Evolutionary conservation across 2,797 vertebrate genomes (phyloP).

Genomic region (Euthynnus affinis): DNA sequence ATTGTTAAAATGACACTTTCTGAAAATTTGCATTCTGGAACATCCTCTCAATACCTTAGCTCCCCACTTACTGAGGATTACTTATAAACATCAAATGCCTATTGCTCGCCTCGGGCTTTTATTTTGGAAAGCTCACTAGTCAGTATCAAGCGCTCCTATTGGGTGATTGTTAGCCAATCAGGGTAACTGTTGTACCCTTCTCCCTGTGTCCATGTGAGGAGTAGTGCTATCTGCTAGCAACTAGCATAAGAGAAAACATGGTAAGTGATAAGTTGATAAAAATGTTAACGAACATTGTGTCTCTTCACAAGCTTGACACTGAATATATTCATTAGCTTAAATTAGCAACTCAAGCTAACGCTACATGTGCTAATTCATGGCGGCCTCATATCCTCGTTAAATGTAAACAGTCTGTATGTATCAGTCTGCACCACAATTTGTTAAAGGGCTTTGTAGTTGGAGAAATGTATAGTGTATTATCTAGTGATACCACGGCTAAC

Average conservation of each 20-base stretch:
- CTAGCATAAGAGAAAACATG: conserved; percentile 59
- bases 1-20: too few relatives aligned
- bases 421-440: neutral
- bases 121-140: conserved; percentile 10
- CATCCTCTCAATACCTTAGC: too few relatives aligned
- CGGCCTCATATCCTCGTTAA: accelerated
- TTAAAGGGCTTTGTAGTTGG: neutral
- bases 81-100: too few relatives aligned
- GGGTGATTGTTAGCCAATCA: conserved; percentile 68
- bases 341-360: neutral
- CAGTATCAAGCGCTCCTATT: conserved; percentile 65
- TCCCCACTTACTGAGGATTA: too few relatives aligned
- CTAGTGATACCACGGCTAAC: neutral
- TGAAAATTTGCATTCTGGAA: too few relatives aligned
- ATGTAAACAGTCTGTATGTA: too few relatives aligned
- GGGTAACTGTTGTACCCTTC: conserved; percentile 1
- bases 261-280: conserved; percentile 58
- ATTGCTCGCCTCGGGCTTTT: conserved; percentile 14
- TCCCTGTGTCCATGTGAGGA: conserved; percentile 61
- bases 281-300: neutral
- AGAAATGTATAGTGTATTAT: neutral
- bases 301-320: neutral
- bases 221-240: neutral
- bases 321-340: too few relatives aligned
- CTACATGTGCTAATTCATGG: too few relatives aligned